Percentiles rank a stretch among this genome's conserved stretches.
Evolutionary conservation across 1,140 invertebrate species (phyloP).

Genomic region (Amyelois transitella): DNA sequence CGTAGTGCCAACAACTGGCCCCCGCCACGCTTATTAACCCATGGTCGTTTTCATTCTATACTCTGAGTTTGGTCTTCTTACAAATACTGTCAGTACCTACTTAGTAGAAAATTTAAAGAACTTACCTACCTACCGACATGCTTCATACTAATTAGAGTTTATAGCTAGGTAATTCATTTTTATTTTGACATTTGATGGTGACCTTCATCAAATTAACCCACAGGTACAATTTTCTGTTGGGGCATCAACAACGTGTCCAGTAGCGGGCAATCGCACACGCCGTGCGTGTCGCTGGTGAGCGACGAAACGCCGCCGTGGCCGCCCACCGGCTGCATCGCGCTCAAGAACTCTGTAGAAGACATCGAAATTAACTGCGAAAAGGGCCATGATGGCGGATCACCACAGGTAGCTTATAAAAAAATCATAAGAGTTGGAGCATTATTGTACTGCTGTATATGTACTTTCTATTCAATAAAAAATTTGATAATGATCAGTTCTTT

Average conservation of each 20-base stretch:
- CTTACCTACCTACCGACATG: no score
- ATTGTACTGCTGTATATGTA: background rate
- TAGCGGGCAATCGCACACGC: slow-evolving; percentile 28
- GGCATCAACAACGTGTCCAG: slow-evolving; percentile 44
- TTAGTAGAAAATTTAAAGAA: no score
- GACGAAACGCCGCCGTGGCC: slow-evolving; percentile 52
- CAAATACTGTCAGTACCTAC: no score
- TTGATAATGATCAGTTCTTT: no score
- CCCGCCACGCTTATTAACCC: no score
- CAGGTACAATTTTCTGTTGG: slow-evolving; percentile 58
- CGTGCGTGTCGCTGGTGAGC: slow-evolving; percentile 50
- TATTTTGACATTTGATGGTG: background rate
- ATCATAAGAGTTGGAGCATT: background rate
- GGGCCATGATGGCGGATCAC: slow-evolving; percentile 54
- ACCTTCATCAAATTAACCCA: background rate
- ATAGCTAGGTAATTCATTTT: no score
- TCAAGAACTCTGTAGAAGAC: slow-evolving; percentile 24
- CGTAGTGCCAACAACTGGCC: no score
- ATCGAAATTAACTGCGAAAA: slow-evolving; percentile 45
- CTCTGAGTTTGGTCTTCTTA: no score
- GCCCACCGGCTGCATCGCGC: slow-evolving; percentile 40
- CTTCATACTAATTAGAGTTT: no score
- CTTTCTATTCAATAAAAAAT: background rate
- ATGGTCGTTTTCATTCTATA: no score
- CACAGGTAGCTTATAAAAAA: slow-evolving; percentile 35